Evolutionary conservation across 2,113 vertebrate genomes (phyloP), one percentile per base, ranked within the genome.

Genomic region (Mungos mungo): DNA sequence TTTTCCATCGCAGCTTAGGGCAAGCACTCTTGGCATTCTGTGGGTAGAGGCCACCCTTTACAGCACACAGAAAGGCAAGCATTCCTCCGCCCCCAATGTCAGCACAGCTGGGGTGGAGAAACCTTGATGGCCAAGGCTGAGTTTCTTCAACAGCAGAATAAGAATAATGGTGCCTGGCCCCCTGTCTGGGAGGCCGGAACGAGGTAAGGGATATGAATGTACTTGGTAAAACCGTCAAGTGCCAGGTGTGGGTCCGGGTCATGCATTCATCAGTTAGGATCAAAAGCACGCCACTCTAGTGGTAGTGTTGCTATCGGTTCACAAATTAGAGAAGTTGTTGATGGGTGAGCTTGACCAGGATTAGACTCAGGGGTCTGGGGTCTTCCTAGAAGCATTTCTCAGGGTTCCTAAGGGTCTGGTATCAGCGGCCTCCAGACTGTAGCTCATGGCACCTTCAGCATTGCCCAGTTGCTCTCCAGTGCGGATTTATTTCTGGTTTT

Each of bases 211-310:
- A 9, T 1, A 11, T 35, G 16, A 47, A 60, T 23, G 12, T 10
- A 88, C 80, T 52, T 76, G 31, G 8, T 74, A 25, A 74, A 35
- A 29, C 79, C 29, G 15, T 16, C 0, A 69, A 9, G 41, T 69
- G 47, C 31, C 8, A 0, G 15, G 0, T 66, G 33, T 9, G n/a
- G 21, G 9, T 31, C 11, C 23, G 9, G 23, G 1, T 38, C 63
- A 13, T 13, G 63, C n/a, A 5, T 3, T 16, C 29, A 16, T 69
- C 16, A 1, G 8, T 80, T 15, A 8, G 2, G 41, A 29, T 3
- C 45, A 82, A 83, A 60, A 15, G 33, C 1, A 0, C 3, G 0
- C 0, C 38, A 3, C 1, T 2, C 47, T 21, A n/a, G 2, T 14
- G 54, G 10, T 3, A 15, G 27, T 45, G 31, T 6, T 45, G 54